These are phyloP conservation scores for Sinonovacula constricta DNA, from an alignment of 1,140 invertebrate species.

Conservation along the genomic window DNA sequence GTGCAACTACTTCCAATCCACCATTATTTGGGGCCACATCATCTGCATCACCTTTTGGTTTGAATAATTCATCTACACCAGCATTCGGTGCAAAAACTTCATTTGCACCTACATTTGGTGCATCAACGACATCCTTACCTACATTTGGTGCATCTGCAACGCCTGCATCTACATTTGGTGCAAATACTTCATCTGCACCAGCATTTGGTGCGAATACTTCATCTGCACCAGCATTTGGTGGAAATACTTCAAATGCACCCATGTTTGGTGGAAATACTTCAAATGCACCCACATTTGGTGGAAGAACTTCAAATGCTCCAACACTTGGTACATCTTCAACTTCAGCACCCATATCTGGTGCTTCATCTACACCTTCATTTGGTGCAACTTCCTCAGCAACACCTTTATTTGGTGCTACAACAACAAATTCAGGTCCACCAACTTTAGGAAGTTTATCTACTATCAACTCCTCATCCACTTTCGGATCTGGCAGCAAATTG, in stretches of 20 bases:
- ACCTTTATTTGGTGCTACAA: slow-evolving; percentile 12
- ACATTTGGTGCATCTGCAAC: slow-evolving; percentile 7
- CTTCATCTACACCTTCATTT: no score
- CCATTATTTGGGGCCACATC: no score
- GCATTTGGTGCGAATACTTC: slow-evolving; percentile 12
- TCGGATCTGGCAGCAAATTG: no score
- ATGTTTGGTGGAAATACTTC: background rate
- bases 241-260: slow-evolving; percentile 22
- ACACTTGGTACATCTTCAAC: no score
- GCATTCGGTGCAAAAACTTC: background rate
- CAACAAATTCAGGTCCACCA: no score
- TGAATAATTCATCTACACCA: no score
- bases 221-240: slow-evolving; percentile 19
- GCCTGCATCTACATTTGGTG: background rate
- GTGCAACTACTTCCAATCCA: background rate
- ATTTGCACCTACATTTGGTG: background rate
- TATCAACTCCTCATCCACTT: no score
- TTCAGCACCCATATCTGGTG: no score
- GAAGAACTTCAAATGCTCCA: no score
- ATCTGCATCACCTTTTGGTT: no score
- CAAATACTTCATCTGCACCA: background rate
- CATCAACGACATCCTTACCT: background rate
- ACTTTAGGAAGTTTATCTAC: no score
- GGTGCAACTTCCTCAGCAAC: background rate
- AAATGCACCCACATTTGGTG: no score